Conservation (phyloP, 2,113 vertebrate species). For the Paradoxurus hermaphroditus region DNA sequence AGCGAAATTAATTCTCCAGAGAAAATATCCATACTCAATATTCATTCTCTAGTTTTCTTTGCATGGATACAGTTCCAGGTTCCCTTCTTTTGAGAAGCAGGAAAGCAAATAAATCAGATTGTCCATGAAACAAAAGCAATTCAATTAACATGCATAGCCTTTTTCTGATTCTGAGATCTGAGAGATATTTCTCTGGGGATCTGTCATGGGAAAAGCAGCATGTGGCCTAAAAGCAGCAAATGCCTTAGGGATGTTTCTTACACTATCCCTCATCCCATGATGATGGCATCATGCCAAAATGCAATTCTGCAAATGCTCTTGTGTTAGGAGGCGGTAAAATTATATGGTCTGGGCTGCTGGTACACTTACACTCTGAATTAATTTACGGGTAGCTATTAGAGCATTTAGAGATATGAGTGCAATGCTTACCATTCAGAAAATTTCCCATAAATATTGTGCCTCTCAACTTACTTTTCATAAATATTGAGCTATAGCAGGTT, state of each 20-base stretch:
- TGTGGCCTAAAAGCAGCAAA: background rate
- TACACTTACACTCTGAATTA: background rate
- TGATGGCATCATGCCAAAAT: background rate
- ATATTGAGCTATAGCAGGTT: background rate
- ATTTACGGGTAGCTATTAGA: constrained; percentile 38
- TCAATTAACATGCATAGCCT: background rate
- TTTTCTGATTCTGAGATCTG: background rate
- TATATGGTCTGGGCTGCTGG: background rate
- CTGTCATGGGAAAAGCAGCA: background rate
- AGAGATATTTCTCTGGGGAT: background rate
- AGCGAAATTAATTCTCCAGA: background rate
- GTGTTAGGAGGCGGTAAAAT: background rate
- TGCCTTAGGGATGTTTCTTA: background rate
- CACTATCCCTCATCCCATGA: too few relatives aligned
- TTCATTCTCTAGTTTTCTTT: background rate
- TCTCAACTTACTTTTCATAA: background rate
- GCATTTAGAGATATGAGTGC: background rate
- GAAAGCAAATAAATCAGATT: background rate
- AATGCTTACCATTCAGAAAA: background rate
- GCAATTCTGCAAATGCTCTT: constrained; percentile 11
- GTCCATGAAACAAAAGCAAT: background rate
- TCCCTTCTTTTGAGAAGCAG: background rate
- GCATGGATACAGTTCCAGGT: background rate
- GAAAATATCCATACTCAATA: background rate
- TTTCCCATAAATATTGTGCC: background rate